Conservation (phyloP, 2,797 vertebrate species). For the Prunella strophiata region DNA sequence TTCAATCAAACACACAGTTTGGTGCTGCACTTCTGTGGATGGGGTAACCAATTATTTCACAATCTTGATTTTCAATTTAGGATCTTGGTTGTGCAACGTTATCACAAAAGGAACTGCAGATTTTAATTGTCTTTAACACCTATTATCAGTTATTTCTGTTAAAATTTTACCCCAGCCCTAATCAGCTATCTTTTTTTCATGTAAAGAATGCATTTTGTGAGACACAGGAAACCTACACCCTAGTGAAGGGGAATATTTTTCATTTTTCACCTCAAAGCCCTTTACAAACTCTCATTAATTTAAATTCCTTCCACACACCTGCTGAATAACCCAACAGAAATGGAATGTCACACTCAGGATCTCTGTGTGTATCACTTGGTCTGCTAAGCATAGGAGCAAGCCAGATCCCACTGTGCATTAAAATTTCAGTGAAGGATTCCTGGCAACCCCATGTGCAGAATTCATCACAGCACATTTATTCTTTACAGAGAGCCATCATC, state of each 20-base stretch:
- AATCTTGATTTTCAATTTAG: not conserved
- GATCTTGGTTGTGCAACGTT: not conserved
- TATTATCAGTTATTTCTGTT: not conserved
- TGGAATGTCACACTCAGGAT: not conserved
- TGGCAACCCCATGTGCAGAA: constrained; percentile 8
- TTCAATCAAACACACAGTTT: not conserved
- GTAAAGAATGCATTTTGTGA: not conserved
- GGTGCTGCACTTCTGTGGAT: not conserved
- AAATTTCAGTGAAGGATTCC: constrained; percentile 12
- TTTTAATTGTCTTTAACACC: not conserved
- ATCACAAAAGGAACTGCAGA: not conserved
- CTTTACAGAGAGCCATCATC: not conserved
- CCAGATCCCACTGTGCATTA: constrained; percentile 39
- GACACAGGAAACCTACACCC: not conserved
- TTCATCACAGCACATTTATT: not conserved
- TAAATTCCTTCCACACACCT: constrained; percentile 31
- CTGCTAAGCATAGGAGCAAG: not conserved
- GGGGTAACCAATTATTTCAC: not conserved
- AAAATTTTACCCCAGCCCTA: not conserved
- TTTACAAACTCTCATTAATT: constrained; percentile 33
- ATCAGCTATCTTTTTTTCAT: not conserved
- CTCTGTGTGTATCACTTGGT: not conserved
- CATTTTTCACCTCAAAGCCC: constrained; percentile 42
- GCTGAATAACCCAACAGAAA: constrained; percentile 32
- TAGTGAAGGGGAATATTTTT: constrained; percentile 16